Conservation (phyloP, 2,113 vertebrate species). For the Paramormyrops kingsleyae region DNA sequence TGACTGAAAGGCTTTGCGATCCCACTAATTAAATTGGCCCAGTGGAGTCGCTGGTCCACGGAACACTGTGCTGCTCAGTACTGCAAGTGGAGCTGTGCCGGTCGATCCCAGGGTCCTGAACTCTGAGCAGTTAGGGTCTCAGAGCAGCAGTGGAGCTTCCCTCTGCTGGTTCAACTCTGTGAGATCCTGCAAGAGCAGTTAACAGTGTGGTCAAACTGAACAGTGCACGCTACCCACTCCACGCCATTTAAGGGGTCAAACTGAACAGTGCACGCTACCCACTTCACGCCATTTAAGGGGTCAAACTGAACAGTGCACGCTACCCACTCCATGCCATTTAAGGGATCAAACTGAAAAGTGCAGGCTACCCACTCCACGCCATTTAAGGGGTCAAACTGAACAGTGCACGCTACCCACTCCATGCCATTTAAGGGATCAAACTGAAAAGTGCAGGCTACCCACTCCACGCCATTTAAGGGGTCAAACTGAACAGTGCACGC, state of each 20-base stretch:
- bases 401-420: too few species aligned
- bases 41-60: background rate
- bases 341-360: too few species aligned
- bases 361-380: too few species aligned
- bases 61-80: background rate
- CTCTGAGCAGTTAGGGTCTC: slow-evolving; percentile 35
- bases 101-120: background rate
- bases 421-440: background rate
- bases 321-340: too few species aligned
- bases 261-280: slow-evolving; percentile 43
- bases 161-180: slow-evolving; percentile 55
- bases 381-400: background rate
- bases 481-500: background rate
- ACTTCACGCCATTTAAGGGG: slow-evolving; percentile 25
- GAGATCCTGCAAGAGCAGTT: slow-evolving; percentile 47
- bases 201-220: background rate
- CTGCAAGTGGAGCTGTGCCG: background rate
- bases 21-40: background rate
- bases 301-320: background rate
- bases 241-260: background rate
- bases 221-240: background rate
- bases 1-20: background rate
- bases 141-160: slow-evolving; percentile 43
- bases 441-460: background rate
- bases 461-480: background rate